These are phyloP conservation scores for Ptyas mucosa DNA, from an alignment of 2,113 vertebrate genomes.

Conservation along the genomic window DNA sequence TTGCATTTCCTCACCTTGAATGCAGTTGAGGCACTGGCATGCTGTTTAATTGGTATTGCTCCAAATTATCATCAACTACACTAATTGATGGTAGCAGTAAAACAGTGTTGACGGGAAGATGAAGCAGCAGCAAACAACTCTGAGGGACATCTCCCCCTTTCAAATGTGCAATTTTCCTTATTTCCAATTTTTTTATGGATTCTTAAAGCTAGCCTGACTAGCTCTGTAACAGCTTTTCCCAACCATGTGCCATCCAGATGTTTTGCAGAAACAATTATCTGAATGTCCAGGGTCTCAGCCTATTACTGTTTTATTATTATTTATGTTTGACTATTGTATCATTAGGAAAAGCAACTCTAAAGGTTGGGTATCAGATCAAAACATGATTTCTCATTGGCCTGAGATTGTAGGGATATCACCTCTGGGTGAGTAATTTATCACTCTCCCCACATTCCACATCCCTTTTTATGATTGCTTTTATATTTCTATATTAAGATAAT, in stretches of 20 bases:
- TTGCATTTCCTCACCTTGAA: conserved; percentile 4
- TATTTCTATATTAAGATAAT: background rate
- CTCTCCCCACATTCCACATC: background rate
- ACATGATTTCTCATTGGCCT: background rate
- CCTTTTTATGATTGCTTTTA: background rate
- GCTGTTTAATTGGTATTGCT: background rate
- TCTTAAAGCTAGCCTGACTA: background rate
- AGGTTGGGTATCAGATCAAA: background rate
- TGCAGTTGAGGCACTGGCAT: background rate
- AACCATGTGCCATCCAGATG: background rate
- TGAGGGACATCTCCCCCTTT: background rate
- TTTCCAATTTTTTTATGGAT: background rate
- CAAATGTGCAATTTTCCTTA: background rate
- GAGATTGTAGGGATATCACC: background rate
- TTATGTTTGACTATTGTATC: background rate
- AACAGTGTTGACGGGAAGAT: conserved; percentile 6
- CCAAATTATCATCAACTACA: background rate
- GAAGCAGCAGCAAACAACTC: background rate
- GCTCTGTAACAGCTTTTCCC: background rate
- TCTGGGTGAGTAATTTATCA: background rate
- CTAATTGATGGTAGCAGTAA: conserved; percentile 28
- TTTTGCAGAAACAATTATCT: background rate
- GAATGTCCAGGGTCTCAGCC: background rate
- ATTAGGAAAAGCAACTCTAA: background rate
- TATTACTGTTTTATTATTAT: background rate